Evolutionary conservation across 2,797 vertebrate species (phyloP), one percentile per base, ranked within the genome.

Genomic region (Acipenser ruthenus): DNA sequence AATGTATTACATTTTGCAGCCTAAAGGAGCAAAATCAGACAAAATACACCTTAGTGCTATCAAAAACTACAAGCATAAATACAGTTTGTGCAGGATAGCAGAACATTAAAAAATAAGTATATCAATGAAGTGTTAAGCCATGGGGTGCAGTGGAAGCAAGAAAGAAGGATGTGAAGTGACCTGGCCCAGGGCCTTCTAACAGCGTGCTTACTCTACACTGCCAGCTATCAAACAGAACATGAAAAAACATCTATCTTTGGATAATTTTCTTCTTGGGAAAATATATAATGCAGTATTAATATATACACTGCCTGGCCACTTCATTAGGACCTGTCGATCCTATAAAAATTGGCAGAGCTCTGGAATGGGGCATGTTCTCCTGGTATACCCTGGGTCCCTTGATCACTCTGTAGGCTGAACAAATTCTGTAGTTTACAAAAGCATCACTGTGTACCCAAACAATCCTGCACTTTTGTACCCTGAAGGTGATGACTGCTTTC

Each of bases 1-100:
- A 91, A 89, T 86, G 86, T 78, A 82, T 88, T 85, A 83, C 81
- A 85, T 86, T 84, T 83, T 74, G 78, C 77, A 80, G 77, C 80
- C 80, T 80, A 70, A 65, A 82, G 80, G 80, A 84, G 83, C 82
- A 84, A 81, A 81, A 80, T 84, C 79, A 83, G 79, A 82, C 83
- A 87, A 89, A 87, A 88, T 80, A 87, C 80, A 68, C 70, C 66
- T 68, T 63, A 53, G 61, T 73, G 63, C 13, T 66, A 68, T 8
- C 60, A n/a, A 10, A 48, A 18, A 58, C 56, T 66, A 49, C 4
- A 37, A 59, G 63, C 55, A 69, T 70, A 81, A 80, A 80, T 77
- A 81, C 83, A 58, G 80, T 55, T 12, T 82, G 76, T 83, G 80
- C 12, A n/a, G 12, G 55, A 11, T 11, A 13, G 37, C 12, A 58